Base-by-base conservation (phyloP, 2,797 vertebrate species). In the Pangasius mekongensis region DNA sequence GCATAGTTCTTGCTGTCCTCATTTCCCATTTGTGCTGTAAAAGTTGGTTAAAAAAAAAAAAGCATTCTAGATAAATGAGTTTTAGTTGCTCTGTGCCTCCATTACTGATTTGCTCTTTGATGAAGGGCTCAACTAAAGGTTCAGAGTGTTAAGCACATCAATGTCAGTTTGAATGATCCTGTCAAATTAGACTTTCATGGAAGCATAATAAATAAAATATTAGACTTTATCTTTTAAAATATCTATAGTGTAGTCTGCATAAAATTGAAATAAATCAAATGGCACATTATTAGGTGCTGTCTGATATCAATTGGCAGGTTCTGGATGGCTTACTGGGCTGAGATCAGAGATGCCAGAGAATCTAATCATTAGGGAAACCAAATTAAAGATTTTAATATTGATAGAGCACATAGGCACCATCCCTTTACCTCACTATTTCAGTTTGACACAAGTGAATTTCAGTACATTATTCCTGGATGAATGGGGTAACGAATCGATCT, bases 261-360 rank as follows among this genome's bases (percentile, higher is more conserved):
- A 97, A 96, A 96, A 97, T 96, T 97, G 96, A 95, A 97, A 97
- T 97, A 97, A 97, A 97, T 97, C 95, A 97, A 97, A 97, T 95
- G 95, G 96, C 96, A 96, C 95, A 96, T 97, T 97, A 96, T 97
- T 97, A 96, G 95, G 95, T 95, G 95, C 95, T 95, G 94, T 95
- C 94, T 95, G 88, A 86, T 84, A 77, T 90, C 54, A 62, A 52
- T 92, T 80, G 54, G 73, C 89, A 56, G 86, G 88, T 91, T 91
- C 89, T 20, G 52, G 87, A 84, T 85, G 85, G 89, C 85, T 88
- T 83, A 56, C 85, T 89, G 89, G 89, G 89, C 62, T 82, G 5
- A 89, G 85, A 91, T 90, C 89, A 92, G 90, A 93, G 86, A 88
- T 66, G 83, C 71, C 88, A 52, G 60, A 74, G 54, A 89, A 90